A percentile compares a stretch with the other conserved stretches of the same genome.
phyloP scores from a whole-genome alignment of 2,113 vertebrate genomes.

The Eclectus roratus region DNA sequence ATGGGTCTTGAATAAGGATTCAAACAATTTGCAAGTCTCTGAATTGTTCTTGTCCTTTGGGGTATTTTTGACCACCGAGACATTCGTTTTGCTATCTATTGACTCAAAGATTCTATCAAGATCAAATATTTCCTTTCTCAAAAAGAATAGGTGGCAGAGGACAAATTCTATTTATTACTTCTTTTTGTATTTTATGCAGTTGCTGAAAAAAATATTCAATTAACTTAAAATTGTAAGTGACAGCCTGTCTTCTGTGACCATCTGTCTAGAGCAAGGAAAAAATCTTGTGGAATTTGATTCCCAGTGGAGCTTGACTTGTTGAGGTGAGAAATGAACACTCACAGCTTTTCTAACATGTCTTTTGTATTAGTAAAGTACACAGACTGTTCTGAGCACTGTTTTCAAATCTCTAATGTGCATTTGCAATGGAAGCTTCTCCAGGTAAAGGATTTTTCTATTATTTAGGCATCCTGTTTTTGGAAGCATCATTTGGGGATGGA shows the following conservation, averaged over 20 bases:
- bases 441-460: not conserved
- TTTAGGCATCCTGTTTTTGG: not conserved
- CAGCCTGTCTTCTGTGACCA: not conserved
- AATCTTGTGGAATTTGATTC: not conserved
- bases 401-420: not conserved
- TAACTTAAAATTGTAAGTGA: not conserved
- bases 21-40: not conserved
- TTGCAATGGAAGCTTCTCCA: not conserved
- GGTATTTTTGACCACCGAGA: not conserved
- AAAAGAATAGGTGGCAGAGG: not conserved
- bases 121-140: not conserved
- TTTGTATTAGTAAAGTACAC: not conserved
- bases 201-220: not conserved
- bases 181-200: not conserved
- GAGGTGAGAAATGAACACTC: not conserved
- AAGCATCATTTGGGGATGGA: not conserved
- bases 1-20: not conserved
- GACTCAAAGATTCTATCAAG: not conserved
- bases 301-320: not conserved
- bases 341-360: fast-evolving
- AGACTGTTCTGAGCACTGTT: not conserved
- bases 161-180: not conserved
- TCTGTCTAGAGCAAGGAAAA: not conserved
- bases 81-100: not conserved
- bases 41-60: not conserved